Percentiles rank a stretch among this genome's conserved stretches.
Evolutionary conservation across 2,888 invertebrate genomes (phyloP).

Genomic region (Hemaris fuciformis): DNA sequence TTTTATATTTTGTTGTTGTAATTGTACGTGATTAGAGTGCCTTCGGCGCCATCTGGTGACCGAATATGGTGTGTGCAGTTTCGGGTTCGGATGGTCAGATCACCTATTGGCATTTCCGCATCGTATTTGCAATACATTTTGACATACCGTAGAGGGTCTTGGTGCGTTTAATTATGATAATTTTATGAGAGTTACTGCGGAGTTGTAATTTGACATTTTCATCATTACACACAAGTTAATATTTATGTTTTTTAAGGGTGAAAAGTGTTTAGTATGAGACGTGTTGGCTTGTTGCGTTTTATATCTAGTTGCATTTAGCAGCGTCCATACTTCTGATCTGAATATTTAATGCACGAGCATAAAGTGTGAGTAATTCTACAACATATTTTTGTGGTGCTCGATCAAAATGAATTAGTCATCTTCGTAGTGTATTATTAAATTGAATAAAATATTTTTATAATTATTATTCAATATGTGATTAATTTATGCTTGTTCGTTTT

Average conservation of each 20-base stretch:
- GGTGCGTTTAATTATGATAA: not conserved
- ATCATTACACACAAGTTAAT: not conserved
- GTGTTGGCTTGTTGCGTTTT: not conserved
- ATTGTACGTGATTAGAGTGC: constrained; percentile 55
- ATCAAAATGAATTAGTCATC: not conserved
- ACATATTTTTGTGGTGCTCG: not conserved
- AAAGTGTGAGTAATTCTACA: not conserved
- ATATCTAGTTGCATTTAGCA: not conserved
- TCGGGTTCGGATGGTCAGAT: constrained; percentile 34
- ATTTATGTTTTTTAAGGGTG: not conserved
- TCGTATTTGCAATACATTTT: constrained; percentile 4
- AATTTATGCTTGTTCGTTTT: no score
- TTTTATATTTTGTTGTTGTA: constrained; percentile 17
- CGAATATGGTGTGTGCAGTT: constrained; percentile 51
- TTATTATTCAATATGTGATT: no score
- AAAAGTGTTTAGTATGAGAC: not conserved
- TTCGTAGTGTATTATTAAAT: no score
- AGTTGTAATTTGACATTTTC: not conserved
- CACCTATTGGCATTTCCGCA: constrained; percentile 34
- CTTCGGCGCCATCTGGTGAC: constrained; percentile 55
- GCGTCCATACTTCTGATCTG: not conserved
- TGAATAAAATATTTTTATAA: no score
- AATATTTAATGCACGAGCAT: not conserved
- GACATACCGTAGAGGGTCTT: not conserved
- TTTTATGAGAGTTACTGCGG: not conserved